Conservation (phyloP, 2,888 invertebrate species). For the Xanthia icteritia region DNA sequence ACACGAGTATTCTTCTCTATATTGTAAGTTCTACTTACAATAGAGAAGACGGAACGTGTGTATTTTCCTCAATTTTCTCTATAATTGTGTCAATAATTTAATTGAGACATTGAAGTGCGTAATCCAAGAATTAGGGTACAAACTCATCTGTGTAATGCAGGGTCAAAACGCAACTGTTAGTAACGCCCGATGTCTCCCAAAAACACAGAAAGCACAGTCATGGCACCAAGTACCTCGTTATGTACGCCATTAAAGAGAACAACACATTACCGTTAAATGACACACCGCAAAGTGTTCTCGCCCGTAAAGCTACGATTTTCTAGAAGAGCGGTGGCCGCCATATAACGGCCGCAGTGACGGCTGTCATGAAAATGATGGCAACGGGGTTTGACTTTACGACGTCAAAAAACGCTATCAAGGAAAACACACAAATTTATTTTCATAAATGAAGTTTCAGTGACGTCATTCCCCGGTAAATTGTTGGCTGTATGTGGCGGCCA, state of each 20-base stretch:
- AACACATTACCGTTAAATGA: constrained; percentile 1
- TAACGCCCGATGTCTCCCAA: neutral
- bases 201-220: neutral
- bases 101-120: neutral
- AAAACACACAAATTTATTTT: neutral
- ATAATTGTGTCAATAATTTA: neutral
- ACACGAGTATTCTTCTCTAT: too few species aligned
- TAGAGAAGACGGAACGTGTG: neutral
- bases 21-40: too few species aligned
- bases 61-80: neutral
- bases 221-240: neutral
- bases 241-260: neutral
- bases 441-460: neutral
- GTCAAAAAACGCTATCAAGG: too few species aligned
- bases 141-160: neutral
- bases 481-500: too few species aligned
- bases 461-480: neutral
- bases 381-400: neutral
- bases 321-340: neutral
- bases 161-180: neutral
- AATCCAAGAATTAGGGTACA: neutral
- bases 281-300: neutral
- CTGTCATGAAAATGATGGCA: neutral
- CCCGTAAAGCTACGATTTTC: neutral
- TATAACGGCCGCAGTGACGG: neutral